These are phyloP conservation scores for Choloepus hoffmanni DNA, from an alignment of 2,113 vertebrate genomes.

Conservation along the genomic window DNA sequence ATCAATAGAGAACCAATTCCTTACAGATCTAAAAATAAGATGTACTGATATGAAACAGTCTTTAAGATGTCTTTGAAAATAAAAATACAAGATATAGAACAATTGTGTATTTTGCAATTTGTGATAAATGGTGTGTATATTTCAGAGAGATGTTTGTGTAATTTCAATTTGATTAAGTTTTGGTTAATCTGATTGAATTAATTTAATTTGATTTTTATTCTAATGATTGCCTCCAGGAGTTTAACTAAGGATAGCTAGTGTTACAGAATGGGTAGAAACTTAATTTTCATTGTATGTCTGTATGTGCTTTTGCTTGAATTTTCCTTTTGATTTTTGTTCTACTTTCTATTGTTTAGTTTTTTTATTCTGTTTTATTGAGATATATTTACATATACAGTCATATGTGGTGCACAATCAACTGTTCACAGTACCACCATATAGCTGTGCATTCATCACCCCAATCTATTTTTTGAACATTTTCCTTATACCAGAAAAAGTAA, in stretches of 20 bases:
- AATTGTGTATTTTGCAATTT: not conserved
- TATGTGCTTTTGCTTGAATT: not conserved
- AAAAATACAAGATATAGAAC: not conserved
- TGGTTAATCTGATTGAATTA: no score
- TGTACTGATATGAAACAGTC: not conserved
- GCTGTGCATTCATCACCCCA: no score
- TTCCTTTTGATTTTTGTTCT: not conserved
- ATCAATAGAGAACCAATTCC: not conserved
- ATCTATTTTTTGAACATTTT: no score
- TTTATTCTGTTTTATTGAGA: no score
- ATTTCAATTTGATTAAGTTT: not conserved
- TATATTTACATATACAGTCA: no score
- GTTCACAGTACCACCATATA: no score
- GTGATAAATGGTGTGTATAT: not conserved
- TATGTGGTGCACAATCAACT: no score
- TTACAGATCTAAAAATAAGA: not conserved
- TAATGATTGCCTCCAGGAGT: not conserved
- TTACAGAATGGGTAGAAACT: not conserved
- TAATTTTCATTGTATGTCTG: not conserved
- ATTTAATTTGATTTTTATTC: no score
- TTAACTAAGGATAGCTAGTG: not conserved
- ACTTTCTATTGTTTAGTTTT: no score
- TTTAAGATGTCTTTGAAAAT: not conserved
- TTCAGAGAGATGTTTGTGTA: not conserved
- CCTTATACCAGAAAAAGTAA: no score